Percentiles rank a stretch among this genome's conserved stretches.
Evolutionary conservation across 2,888 invertebrate species (phyloP).

Genomic region (Heterodera filipjevi): DNA sequence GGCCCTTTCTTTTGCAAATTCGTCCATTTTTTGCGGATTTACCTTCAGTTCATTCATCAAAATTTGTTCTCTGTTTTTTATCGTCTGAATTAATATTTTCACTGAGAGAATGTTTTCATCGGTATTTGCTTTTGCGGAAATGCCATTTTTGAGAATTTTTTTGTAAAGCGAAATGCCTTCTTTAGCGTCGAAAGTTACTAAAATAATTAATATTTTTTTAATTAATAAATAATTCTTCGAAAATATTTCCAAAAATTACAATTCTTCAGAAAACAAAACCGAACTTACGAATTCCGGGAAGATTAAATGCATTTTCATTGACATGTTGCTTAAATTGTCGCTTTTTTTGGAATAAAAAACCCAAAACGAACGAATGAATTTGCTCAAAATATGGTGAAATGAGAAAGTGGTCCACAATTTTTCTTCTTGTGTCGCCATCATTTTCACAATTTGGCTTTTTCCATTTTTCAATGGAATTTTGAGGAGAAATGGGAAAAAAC

Average conservation of each 20-base stretch:
- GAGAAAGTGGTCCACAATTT: neutral
- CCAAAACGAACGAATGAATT: slow-evolving; percentile 3
- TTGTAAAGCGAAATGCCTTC: neutral
- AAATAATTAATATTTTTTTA: neutral
- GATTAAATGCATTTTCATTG: neutral
- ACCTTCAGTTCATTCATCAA: neutral
- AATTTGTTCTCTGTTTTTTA: neutral
- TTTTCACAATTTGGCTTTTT: neutral
- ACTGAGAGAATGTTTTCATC: neutral
- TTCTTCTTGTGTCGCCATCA: neutral
- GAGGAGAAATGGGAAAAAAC: neutral
- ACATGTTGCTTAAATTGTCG: neutral
- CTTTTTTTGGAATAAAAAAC: neutral
- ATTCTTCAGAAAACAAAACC: too few relatives aligned
- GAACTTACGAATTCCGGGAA: neutral
- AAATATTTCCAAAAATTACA: too few relatives aligned
- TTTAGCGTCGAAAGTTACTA: neutral
- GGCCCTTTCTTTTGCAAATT: neutral
- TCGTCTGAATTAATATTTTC: neutral
- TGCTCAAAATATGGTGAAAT: neutral
- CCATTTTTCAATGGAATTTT: neutral
- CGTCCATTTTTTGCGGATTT: neutral
- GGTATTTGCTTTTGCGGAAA: neutral
- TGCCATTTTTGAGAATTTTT: neutral
- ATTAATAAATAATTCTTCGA: too few relatives aligned